A percentile compares a stretch with the other conserved stretches of the same genome.
These are phyloP conservation scores for Ooceraea biroi DNA, from an alignment of 1,140 invertebrate species.

Conservation along the genomic window DNA sequence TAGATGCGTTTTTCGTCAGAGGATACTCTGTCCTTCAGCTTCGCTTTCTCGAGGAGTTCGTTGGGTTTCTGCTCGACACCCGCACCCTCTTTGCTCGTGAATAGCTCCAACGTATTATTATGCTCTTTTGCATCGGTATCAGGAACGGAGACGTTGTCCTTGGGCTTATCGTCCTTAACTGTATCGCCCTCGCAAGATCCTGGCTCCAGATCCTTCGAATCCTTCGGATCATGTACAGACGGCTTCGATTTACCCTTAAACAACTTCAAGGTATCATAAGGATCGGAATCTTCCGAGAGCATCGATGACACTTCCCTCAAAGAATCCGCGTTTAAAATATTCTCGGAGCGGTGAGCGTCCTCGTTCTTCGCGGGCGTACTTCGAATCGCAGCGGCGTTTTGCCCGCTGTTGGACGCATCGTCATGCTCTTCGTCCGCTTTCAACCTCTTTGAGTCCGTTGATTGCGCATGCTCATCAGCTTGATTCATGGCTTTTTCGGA, in stretches of 20 bases:
- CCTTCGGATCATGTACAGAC: slow-evolving; percentile 77
- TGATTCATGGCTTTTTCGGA: slow-evolving; percentile 37
- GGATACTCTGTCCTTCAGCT: slow-evolving; percentile 77
- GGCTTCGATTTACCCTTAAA: slow-evolving; percentile 79
- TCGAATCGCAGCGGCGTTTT: slow-evolving; percentile 17
- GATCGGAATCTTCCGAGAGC: slow-evolving; percentile 75
- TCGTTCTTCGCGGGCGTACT: slow-evolving; percentile 46
- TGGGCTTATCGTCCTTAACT: slow-evolving; percentile 64
- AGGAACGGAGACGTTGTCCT: slow-evolving; percentile 40
- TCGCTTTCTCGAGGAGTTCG: slow-evolving; percentile 68
- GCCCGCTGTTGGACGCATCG: slow-evolving; percentile 29
- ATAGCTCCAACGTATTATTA: slow-evolving; percentile 73
- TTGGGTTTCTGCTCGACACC: slow-evolving; percentile 5
- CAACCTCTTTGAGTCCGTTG: slow-evolving; percentile 33
- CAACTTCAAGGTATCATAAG: slow-evolving; percentile 84
- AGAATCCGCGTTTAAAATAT: slow-evolving; percentile 63
- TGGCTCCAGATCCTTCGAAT: slow-evolving; percentile 65
- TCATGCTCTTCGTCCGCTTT: slow-evolving; percentile 45
- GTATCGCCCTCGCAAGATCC: neutral
- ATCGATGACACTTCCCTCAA: slow-evolving; percentile 79
- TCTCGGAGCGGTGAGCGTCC: slow-evolving; percentile 39
- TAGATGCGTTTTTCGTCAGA: slow-evolving; percentile 86
- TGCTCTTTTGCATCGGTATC: slow-evolving; percentile 36
- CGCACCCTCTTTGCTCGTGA: slow-evolving; percentile 42
- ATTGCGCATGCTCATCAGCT: slow-evolving; percentile 3